phyloP scores from a whole-genome alignment of 92 coral and sea anemone genomes.

The Blastomussa wellsi region DNA sequence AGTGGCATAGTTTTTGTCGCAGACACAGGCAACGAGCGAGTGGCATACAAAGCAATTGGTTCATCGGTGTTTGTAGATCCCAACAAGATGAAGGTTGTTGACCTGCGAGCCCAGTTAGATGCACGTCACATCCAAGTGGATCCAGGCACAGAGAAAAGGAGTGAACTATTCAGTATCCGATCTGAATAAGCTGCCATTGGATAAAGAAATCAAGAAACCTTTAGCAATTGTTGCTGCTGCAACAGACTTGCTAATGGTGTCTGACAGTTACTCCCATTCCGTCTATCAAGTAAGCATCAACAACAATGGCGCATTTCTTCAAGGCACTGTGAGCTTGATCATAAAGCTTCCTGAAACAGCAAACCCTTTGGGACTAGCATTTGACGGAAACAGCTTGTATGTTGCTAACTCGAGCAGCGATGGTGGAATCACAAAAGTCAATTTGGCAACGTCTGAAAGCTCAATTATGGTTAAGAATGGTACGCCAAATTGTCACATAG shows the following conservation, averaged over 20 bases:
- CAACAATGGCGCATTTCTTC: conserved; percentile 51
- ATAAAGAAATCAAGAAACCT: conserved; percentile 25
- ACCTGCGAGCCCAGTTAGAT: conserved; percentile 26
- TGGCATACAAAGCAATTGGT: conserved; percentile 32
- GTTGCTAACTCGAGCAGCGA: conserved; percentile 38
- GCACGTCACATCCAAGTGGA: conserved; percentile 16
- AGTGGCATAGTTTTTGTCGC: conserved; percentile 42
- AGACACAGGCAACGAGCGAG: conserved; percentile 28
- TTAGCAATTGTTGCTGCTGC: conserved; percentile 25
- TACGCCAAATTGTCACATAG: conserved; percentile 23
- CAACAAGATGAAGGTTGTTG: conserved; percentile 41
- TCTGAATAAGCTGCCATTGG: conserved; percentile 25
- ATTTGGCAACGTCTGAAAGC: conserved; percentile 36
- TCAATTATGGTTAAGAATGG: conserved; percentile 36
- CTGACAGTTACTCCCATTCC: conserved; percentile 19
- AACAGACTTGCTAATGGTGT: conserved; percentile 34
- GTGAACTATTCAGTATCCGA: conserved; percentile 26
- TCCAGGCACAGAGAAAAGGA: conserved; percentile 19
- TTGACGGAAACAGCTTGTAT: conserved; percentile 22
- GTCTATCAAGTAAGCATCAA: conserved; percentile 38
- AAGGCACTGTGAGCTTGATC: conserved; percentile 39
- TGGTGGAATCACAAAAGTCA: conserved; percentile 42
- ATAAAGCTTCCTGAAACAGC: conserved; percentile 36
- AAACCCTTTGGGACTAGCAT: conserved; percentile 38
- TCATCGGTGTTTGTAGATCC: conserved; percentile 41